phyloP scores from a whole-genome alignment of 2,113 vertebrate species.

The Rhabdornis inornatus region DNA sequence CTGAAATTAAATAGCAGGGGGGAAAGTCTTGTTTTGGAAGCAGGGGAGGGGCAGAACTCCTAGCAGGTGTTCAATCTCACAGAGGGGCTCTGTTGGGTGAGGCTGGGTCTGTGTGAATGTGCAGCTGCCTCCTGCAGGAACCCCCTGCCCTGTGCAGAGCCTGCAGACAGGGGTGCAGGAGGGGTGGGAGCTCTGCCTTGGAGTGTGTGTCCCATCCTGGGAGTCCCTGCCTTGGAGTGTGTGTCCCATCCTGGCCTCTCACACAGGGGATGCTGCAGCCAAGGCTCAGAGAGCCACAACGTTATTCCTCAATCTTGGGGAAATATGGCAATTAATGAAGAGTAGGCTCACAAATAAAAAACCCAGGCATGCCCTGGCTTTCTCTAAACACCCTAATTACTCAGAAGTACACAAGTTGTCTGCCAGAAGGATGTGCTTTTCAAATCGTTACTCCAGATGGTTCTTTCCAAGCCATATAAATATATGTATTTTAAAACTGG shows the following conservation, averaged over 20 bases:
- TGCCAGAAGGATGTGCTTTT: conserved; percentile 17
- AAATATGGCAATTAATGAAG: background rate
- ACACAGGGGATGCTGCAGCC: background rate
- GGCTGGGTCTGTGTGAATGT: background rate
- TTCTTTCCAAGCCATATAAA: conserved; percentile 1
- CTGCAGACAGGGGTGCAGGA: background rate
- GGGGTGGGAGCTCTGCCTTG: accelerated
- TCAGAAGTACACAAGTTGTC: background rate
- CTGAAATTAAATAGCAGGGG: background rate
- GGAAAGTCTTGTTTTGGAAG: background rate
- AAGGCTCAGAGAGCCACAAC: background rate
- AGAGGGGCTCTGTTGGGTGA: background rate
- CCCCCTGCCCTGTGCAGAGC: background rate
- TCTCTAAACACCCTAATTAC: background rate
- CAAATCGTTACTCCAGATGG: background rate
- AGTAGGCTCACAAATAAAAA: background rate
- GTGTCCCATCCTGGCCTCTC: background rate
- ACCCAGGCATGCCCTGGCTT: background rate
- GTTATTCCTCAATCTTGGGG: background rate
- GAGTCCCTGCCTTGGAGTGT: too few species aligned
- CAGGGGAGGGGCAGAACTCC: background rate
- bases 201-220: too few species aligned
- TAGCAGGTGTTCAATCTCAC: background rate
- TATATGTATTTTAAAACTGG: background rate
- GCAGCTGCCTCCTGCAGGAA: background rate